These are phyloP conservation scores for Papilio dardanus DNA, from an alignment of 1,140 invertebrate species.

Conservation along the genomic window DNA sequence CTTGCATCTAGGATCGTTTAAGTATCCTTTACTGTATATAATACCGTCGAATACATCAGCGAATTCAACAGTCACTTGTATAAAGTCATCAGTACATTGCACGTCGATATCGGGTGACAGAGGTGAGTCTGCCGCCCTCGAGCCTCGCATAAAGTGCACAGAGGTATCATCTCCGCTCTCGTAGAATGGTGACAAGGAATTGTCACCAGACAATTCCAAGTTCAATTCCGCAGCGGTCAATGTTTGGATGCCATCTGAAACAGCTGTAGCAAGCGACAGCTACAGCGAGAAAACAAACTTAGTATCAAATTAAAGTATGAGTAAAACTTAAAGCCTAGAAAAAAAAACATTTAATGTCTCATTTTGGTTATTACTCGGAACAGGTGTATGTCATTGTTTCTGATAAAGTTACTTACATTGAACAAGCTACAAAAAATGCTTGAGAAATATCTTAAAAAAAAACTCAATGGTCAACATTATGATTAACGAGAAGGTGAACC, in stretches of 20 bases:
- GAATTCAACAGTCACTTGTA: slow-evolving; percentile 86
- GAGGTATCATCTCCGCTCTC: slow-evolving; percentile 69
- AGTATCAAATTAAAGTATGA: too few species aligned
- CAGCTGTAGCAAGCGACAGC: slow-evolving; percentile 81
- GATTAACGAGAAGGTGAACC: slow-evolving; percentile 27
- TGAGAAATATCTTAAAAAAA: slow-evolving; percentile 22
- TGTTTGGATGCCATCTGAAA: slow-evolving; percentile 68
- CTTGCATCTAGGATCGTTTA: slow-evolving; percentile 86
- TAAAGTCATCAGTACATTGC: slow-evolving; percentile 83
- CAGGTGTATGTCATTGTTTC: background rate
- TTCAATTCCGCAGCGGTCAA: slow-evolving; percentile 77
- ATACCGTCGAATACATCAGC: slow-evolving; percentile 86
- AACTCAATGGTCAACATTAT: background rate
- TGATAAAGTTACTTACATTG: background rate
- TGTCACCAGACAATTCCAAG: slow-evolving; percentile 64
- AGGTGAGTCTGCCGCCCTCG: slow-evolving; percentile 65
- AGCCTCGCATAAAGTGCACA: slow-evolving; percentile 75
- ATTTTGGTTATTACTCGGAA: background rate
- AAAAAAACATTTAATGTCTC: too few species aligned
- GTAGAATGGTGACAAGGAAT: slow-evolving; percentile 73
- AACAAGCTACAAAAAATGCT: slow-evolving; percentile 7
- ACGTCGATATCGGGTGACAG: slow-evolving; percentile 84
- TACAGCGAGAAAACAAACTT: slow-evolving; percentile 50
- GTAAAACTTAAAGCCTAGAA: too few species aligned
- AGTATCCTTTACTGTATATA: slow-evolving; percentile 88